Evolutionary conservation across 1,140 invertebrate species (phyloP).

Genomic region (Rhyacophila brunnea): DNA sequence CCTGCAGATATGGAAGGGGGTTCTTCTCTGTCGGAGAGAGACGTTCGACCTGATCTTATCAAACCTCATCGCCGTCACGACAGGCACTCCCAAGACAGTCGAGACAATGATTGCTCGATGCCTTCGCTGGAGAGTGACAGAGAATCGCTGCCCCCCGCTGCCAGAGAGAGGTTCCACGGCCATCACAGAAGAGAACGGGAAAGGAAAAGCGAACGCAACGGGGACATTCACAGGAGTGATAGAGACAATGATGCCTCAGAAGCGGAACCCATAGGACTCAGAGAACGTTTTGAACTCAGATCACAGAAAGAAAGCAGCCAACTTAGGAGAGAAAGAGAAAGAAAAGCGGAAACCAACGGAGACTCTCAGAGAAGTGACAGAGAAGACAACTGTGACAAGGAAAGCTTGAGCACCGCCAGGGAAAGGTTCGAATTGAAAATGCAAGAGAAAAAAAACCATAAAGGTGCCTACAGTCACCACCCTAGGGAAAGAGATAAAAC

Average conservation of each 20-base stretch:
- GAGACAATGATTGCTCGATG: constrained; percentile 1
- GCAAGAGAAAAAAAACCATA: constrained; percentile 14
- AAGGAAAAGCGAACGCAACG: constrained; percentile 19
- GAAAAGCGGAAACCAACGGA: constrained; percentile 8
- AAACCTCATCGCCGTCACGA: constrained; percentile 15
- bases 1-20: constrained; percentile 11
- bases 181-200: constrained; percentile 24
- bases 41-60: constrained; percentile 19
- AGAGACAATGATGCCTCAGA: neutral
- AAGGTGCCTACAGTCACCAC: constrained; percentile 6
- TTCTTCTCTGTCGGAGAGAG: constrained; percentile 7
- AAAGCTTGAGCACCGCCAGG: constrained; percentile 8
- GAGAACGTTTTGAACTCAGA: constrained; percentile 4
- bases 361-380: constrained; percentile 10
- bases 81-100: constrained; percentile 10
- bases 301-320: neutral
- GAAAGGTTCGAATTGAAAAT: constrained; percentile 16
- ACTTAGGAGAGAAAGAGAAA: neutral
- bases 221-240: constrained; percentile 10
- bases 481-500: constrained; percentile 6
- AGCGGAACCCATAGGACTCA: neutral
- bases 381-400: constrained; percentile 23
- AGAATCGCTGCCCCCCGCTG: constrained; percentile 7
- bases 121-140: constrained; percentile 7
- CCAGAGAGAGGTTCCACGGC: constrained; percentile 11